Conservation (phyloP, 2,888 invertebrate species). For the Nycteola revayana region DNA sequence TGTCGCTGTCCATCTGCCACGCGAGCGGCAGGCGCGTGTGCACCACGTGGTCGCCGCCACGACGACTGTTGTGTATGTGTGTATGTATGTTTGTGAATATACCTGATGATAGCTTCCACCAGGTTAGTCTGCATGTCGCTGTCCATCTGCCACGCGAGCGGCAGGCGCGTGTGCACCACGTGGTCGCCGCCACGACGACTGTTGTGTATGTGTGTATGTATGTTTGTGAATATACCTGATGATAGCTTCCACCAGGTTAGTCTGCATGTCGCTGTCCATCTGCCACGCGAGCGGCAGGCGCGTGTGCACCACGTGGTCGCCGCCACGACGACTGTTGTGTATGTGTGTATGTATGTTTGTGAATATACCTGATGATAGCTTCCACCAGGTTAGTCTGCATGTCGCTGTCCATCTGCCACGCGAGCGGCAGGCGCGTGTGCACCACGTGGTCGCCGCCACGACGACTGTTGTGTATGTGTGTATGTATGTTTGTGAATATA, state of each 20-base stretch:
- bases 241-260: constrained; percentile 96
- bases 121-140: constrained; percentile 95
- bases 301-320: constrained; percentile 95
- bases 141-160: constrained; percentile 94
- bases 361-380: constrained; percentile 91
- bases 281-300: constrained; percentile 93
- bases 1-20: constrained; percentile 94
- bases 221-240: constrained; percentile 84
- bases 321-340: constrained; percentile 94
- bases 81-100: background rate
- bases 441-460: constrained; percentile 95
- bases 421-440: constrained; percentile 92
- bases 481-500: constrained; percentile 39
- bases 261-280: constrained; percentile 95
- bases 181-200: constrained; percentile 94
- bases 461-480: constrained; percentile 89
- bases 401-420: constrained; percentile 95
- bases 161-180: constrained; percentile 93
- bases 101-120: constrained; percentile 97
- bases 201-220: no score
- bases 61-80: constrained; percentile 93
- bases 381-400: constrained; percentile 97
- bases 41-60: constrained; percentile 94
- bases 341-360: no score
- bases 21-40: constrained; percentile 93